Evolutionary conservation across 2,113 vertebrate genomes (phyloP).

Genomic region (Camelus dromedarius): DNA sequence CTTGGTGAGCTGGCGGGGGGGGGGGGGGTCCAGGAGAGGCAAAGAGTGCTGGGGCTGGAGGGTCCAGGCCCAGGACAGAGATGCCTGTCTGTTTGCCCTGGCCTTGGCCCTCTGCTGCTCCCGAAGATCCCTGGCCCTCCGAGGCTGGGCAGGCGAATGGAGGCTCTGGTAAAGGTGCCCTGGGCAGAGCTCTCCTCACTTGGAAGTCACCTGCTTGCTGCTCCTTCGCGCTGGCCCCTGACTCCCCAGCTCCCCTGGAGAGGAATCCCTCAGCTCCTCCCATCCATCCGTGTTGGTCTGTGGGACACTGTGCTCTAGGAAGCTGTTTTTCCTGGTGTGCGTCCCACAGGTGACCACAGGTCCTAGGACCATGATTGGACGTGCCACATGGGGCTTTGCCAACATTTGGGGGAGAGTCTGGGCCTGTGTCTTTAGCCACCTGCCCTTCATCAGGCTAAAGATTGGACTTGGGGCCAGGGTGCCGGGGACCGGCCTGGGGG

Average conservation of each 20-base stretch:
- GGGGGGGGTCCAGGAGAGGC: neutral
- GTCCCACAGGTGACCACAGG: neutral
- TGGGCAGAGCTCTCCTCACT: slow-evolving; percentile 83
- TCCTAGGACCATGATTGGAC: neutral
- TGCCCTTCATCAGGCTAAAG: neutral
- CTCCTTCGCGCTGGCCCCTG: slow-evolving; percentile 79
- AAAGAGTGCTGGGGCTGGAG: neutral
- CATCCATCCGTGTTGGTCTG: slow-evolving; percentile 83
- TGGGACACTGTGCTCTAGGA: neutral
- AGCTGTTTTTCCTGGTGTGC: neutral
- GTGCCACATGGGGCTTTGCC: slow-evolving; percentile 71
- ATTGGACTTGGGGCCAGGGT: neutral
- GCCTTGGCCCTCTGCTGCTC: neutral
- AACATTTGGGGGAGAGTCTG: slow-evolving; percentile 73
- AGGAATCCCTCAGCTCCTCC: slow-evolving; percentile 82
- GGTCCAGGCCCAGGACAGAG: neutral
- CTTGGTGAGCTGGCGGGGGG: neutral
- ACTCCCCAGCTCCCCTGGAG: slow-evolving; percentile 80
- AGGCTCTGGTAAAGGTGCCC: neutral
- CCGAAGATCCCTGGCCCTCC: neutral
- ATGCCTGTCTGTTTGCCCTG: neutral
- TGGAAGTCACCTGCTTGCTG: slow-evolving; percentile 83
- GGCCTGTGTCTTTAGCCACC: neutral
- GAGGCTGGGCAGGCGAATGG: neutral
- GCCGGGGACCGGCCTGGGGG: neutral